Conservation (phyloP, 2,797 vertebrate species). For the Limnodromus scolopaceus region DNA sequence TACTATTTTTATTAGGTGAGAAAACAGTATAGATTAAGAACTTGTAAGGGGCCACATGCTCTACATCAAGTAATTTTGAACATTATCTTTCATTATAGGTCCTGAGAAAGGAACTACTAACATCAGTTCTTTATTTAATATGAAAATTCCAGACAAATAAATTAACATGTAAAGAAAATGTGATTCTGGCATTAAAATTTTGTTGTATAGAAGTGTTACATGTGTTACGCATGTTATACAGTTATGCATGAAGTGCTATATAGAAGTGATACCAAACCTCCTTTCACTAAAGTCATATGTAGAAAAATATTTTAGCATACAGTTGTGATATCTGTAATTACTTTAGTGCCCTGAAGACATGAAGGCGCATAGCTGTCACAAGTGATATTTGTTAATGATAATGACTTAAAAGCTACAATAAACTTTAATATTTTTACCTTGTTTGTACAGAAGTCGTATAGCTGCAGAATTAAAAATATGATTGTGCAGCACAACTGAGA, state of each 20-base stretch:
- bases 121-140: background rate
- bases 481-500: background rate
- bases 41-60: background rate
- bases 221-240: background rate
- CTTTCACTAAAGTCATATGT: background rate
- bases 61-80: background rate
- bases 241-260: background rate
- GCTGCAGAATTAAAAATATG: background rate
- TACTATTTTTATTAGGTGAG: background rate
- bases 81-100: background rate
- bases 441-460: background rate
- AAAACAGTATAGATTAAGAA: background rate
- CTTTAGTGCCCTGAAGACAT: background rate
- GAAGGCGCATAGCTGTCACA: fast-evolving
- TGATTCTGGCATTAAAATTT: background rate
- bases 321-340: background rate
- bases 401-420: background rate
- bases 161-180: background rate
- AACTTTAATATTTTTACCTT: background rate
- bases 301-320: background rate
- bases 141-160: background rate
- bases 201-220: background rate
- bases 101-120: background rate
- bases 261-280: background rate
- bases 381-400: background rate